phyloP scores from a whole-genome alignment of 2,888 invertebrate genomes.

The Eilema sororculum region DNA sequence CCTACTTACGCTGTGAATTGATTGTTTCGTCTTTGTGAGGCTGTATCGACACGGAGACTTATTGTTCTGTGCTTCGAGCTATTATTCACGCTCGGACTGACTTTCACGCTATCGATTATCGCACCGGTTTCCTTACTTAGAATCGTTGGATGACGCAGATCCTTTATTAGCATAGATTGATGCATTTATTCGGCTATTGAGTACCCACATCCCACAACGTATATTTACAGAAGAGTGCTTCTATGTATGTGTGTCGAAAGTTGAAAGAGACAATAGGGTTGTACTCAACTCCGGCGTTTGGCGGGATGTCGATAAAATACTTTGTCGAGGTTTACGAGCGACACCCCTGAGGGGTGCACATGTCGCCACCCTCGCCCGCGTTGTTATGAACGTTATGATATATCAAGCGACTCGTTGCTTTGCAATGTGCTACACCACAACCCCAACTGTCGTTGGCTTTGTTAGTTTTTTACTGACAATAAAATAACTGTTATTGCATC shows the following conservation, averaged over 20 bases:
- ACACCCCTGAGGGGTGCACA: constrained; percentile 66
- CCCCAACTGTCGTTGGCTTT: constrained; percentile 33
- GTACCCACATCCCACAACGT: background rate
- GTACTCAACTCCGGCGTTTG: constrained; percentile 61
- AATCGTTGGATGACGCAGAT: constrained; percentile 50
- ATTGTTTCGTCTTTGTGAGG: constrained; percentile 86
- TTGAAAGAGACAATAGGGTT: constrained; percentile 79
- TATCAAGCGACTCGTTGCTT: constrained; percentile 65
- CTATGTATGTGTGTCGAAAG: constrained; percentile 80
- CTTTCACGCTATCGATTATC: constrained; percentile 81
- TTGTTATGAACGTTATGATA: constrained; percentile 66
- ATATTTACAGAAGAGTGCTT: constrained; percentile 77
- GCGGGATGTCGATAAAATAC: constrained; percentile 80
- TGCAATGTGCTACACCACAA: constrained; percentile 40
- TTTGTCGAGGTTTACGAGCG: constrained; percentile 81
- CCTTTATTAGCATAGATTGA: constrained; percentile 38
- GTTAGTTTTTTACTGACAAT: constrained; percentile 25
- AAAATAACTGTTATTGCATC: constrained; percentile 11
- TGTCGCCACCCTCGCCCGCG: constrained; percentile 66
- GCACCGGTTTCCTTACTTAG: constrained; percentile 78
- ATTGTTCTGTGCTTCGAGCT: constrained; percentile 80
- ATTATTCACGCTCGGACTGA: constrained; percentile 83
- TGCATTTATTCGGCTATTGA: constrained; percentile 11
- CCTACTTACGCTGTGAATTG: constrained; percentile 86
- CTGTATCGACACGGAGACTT: constrained; percentile 84